phyloP scores from a whole-genome alignment of 2,113 vertebrate species.

The Poecilia latipinna region DNA sequence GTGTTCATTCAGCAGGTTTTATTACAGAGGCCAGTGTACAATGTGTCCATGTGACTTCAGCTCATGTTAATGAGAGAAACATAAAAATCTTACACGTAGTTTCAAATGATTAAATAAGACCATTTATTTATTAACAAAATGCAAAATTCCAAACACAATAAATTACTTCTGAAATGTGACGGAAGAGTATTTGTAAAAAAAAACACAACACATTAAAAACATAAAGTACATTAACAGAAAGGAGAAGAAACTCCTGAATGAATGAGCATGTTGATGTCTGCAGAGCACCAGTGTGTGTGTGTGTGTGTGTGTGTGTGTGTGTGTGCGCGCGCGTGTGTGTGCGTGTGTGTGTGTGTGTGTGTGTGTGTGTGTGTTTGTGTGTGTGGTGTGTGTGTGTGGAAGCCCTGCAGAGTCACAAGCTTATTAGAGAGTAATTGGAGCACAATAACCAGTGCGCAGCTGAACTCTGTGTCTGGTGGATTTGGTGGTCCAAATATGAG shows the following conservation, averaged over 20 bases:
- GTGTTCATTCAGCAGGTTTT: no score
- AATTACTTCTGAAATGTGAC: background rate
- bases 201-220: no score
- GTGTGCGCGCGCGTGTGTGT: constrained; percentile 8
- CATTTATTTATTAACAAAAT: background rate
- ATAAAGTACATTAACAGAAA: background rate
- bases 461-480: constrained; percentile 31
- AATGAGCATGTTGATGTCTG: constrained; percentile 36
- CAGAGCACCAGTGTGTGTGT: background rate
- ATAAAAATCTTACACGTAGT: background rate
- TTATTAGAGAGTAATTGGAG: constrained; percentile 57
- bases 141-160: background rate
- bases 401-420: constrained; percentile 53
- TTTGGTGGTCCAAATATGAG: background rate
- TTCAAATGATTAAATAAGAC: background rate
- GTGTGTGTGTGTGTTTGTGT: no score
- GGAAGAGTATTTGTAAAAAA: background rate
- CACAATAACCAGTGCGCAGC: constrained; percentile 50
- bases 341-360: background rate
- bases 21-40: no score
- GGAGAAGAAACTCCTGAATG: constrained; percentile 19
- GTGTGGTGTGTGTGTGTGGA: constrained; percentile 7
- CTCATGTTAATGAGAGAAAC: background rate
- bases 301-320: background rate
- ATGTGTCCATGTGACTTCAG: background rate